Base-by-base conservation (phyloP, 2,113 vertebrate species). In the Regulus satrapa region DNA sequence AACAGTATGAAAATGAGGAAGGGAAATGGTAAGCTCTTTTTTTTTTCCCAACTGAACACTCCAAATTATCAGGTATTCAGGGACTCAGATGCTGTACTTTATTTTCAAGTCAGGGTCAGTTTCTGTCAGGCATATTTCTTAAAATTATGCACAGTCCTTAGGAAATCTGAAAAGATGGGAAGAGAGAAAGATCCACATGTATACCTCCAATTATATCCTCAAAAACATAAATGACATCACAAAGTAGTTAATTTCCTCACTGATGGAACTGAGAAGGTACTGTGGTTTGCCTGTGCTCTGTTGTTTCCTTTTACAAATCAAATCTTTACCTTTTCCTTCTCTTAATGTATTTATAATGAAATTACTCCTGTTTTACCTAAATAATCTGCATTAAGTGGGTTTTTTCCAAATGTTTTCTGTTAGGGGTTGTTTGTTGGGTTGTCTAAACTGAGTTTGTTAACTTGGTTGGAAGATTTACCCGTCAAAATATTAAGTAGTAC, bases 1-100 rank as follows among this genome's bases (percentile, higher is more conserved):
- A 99, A 91, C 99, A 99, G 78, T 99, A 99, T 97, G 98, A 99
- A 98, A 99, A 99, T 89, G 98, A 98, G 45, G 99, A 99, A 92
- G 99, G 99, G 52, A 99, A 99, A 97, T 99, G 99, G 99, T 99
- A 98, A 98, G 98, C 12, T 64, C 15, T 41, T 87, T 82, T 82
- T 62, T 2, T 62, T 75, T 76, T 76, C 40, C 71, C 40, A 21
- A 54, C 28, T 31, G 4, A 40, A 51, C 69, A 55, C 28, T 76
- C 18, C 21, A 51, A 36, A 46, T 66, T 69, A 38, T 29, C 18
- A 73, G 8, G 2, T 74, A 40, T 83, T 55, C 25, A 40, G 10
- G 88, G 36, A 46, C 14, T 58, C 10, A 6, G 7, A 9, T 73
- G 13, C 21, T 71, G 9, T 36, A 5, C 23, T 74, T 45, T 66